Evolutionary conservation across 2,797 vertebrate species (phyloP), one percentile per base, ranked within the genome.

Genomic region (Florisuga fusca): DNA sequence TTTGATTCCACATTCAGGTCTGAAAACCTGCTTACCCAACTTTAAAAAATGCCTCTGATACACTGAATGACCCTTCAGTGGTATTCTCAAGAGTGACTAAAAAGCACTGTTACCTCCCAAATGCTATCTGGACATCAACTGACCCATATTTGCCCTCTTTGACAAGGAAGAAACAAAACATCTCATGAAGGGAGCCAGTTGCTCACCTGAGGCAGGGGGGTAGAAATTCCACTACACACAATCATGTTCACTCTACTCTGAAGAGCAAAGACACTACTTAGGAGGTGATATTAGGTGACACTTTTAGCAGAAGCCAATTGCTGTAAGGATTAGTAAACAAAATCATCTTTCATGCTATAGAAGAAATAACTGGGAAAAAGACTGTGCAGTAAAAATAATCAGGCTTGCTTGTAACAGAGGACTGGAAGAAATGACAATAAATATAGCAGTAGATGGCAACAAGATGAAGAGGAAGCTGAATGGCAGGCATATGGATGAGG

Each of bases 241-340:
- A 19, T 14, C 53, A 76, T 0, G 0, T 38, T 75, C 45, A 59
- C 43, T 57, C 43, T 62, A 10, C 50, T 58, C 69, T 50, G 53
- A 81, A 87, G 50, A 66, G 69, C 71, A 81, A 62, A 81, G 69
- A 69, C 43, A 34, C 76, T 76, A 11, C 66, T 79, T 69, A 68
- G 84, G 53, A 80, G 57, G 36, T 64, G 66, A 78, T 43, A 78
- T 36, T 63, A 86, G 85, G 67, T 11, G 59, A 78, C 14, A 20
- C 48, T 91, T 91, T 84, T 59, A 91, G 77, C 80, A 88, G 71
- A 92, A 88, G 85, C 53, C 87, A 94, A 54, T 29, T 87, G 87
- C 43, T 90, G 38, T 85, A 90, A 79, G 59, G 76, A 89, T 88
- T 91, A 89, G 62, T 59, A 91, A 94, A 96, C 59, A 91, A 93